Evolutionary conservation across 1,140 invertebrate species (phyloP).

Genomic region (Trissolcus basalis): DNA sequence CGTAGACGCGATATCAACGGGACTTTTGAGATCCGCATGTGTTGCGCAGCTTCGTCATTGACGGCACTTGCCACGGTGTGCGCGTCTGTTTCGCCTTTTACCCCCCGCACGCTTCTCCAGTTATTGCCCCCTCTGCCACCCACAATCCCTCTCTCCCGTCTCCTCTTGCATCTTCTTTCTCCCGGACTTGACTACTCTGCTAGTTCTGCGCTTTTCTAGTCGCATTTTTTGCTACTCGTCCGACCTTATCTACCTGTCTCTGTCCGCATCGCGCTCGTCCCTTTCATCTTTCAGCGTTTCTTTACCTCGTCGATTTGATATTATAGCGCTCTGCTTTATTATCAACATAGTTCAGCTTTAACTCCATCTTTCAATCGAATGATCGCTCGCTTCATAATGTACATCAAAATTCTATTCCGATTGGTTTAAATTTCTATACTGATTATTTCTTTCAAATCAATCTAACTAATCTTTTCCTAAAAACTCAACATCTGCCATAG

Average conservation of each 20-base stretch:
- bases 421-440: no score
- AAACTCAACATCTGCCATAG: no score
- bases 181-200: slow-evolving; percentile 48
- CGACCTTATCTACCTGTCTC: slow-evolving; percentile 37
- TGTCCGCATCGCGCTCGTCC: slow-evolving; percentile 33
- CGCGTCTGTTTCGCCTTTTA: slow-evolving; percentile 35
- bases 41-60: slow-evolving; percentile 46
- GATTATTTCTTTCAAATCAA: no score
- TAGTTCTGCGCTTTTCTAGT: slow-evolving; percentile 54
- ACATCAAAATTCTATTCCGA: no score
- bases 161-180: slow-evolving; percentile 36
- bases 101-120: slow-evolving; percentile 12
- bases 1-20: slow-evolving; percentile 37
- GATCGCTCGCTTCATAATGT: no score
- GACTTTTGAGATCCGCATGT: slow-evolving; percentile 37
- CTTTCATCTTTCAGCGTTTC: slow-evolving; percentile 19
- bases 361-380: no score
- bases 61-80: slow-evolving; percentile 23
- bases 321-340: slow-evolving; percentile 54
- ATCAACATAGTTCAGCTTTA: slow-evolving; percentile 50
- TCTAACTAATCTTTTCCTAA: no score
- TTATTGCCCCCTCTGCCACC: slow-evolving; percentile 36
- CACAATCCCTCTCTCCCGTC: slow-evolving; percentile 12
- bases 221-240: slow-evolving; percentile 43
- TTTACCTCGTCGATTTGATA: slow-evolving; percentile 33